phyloP scores from a whole-genome alignment of 2,888 invertebrate genomes.

The Bellardia pandia region DNA sequence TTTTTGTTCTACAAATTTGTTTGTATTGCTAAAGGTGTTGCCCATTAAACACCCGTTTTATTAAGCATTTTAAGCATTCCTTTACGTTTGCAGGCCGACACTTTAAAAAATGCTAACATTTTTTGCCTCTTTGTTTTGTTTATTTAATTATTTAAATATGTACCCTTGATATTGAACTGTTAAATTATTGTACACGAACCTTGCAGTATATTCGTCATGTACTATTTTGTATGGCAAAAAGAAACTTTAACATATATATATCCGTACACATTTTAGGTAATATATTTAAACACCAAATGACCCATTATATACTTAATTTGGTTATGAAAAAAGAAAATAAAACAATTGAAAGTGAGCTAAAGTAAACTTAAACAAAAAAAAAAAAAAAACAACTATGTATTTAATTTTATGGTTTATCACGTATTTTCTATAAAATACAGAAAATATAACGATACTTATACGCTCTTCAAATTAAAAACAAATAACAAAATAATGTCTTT shows the following conservation, averaged over 20 bases:
- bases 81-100: too few species aligned
- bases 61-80: too few species aligned
- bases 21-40: too few species aligned
- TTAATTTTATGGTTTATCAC: not conserved
- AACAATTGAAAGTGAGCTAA: conserved; percentile 1
- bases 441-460: too few species aligned
- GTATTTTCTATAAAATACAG: not conserved
- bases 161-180: conserved; percentile 46
- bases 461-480: too few species aligned
- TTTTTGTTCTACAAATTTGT: too few species aligned
- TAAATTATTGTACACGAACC: not conserved
- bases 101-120: not conserved
- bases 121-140: not conserved
- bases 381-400: too few species aligned
- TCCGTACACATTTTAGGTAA: not conserved
- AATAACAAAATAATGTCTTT: too few species aligned
- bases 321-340: conserved; percentile 1
- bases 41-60: too few species aligned
- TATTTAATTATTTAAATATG: not conserved
- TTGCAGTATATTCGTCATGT: conserved; percentile 3
- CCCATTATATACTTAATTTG: not conserved
- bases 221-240: not conserved
- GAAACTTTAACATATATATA: not conserved
- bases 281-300: not conserved
- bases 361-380: not conserved